Percentiles rank a stretch among this genome's conserved stretches.
phyloP scores from a whole-genome alignment of 2,113 vertebrate genomes.

The Arothron firmamentum region DNA sequence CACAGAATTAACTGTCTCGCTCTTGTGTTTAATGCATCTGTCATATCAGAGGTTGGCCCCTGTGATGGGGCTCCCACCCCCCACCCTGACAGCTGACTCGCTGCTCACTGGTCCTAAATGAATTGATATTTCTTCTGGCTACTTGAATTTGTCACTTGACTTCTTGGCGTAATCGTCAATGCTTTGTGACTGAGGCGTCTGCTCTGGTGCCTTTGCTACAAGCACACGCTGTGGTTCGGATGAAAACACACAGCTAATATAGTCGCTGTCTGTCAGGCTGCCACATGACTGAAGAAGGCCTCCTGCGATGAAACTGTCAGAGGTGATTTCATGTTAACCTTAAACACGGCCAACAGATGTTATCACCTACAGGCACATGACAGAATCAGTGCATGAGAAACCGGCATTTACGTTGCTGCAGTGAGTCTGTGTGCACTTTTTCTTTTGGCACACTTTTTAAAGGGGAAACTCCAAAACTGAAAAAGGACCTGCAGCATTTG shows the following conservation, averaged over 20 bases:
- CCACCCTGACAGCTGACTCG: conserved; percentile 62
- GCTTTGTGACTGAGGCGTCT: conserved; percentile 36
- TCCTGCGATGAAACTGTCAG: conserved; percentile 62
- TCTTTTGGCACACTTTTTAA: too few relatives aligned
- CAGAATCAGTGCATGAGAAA: conserved; percentile 34
- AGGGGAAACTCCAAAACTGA: too few relatives aligned
- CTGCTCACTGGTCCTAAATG: conserved; percentile 71
- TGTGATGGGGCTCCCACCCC: conserved; percentile 53
- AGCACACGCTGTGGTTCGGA: conserved; percentile 46
- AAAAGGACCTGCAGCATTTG: too few relatives aligned
- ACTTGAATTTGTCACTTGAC: conserved; percentile 75
- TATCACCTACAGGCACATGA: conserved; percentile 30
- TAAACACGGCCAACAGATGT: conserved; percentile 41
- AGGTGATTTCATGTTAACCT: conserved; percentile 52
- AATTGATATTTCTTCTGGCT: conserved; percentile 74
- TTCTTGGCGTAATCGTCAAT: conserved; percentile 67
- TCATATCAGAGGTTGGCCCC: conserved; percentile 57
- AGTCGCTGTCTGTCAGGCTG: conserved; percentile 53
- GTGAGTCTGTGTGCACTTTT: not conserved
- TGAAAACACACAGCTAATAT: conserved; percentile 62
- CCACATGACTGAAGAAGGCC: conserved; percentile 41
- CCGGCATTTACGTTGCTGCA: not conserved
- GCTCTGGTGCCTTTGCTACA: conserved; percentile 40
- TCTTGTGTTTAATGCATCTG: conserved; percentile 68
- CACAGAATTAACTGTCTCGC: conserved; percentile 64